Percentiles rank a stretch among this genome's conserved stretches.
Conservation (phyloP, 2,797 vertebrate species). For the Pseudochirops cupreus region DNA sequence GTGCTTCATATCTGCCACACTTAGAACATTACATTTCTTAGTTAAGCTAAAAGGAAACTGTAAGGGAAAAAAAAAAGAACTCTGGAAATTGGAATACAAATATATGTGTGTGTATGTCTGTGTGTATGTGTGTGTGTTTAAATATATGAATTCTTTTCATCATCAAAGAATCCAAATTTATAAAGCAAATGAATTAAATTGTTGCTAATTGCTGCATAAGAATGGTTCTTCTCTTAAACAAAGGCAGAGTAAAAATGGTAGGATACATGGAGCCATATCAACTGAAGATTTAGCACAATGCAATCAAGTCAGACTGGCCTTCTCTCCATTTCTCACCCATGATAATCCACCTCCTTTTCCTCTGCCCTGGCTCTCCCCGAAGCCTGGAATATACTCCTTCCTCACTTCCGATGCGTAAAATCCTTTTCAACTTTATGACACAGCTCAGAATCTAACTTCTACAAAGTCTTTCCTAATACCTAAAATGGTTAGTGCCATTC, state of each 20-base stretch:
- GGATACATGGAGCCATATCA: background rate
- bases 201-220: background rate
- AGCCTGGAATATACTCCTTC: background rate
- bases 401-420: background rate
- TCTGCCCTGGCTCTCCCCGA: background rate
- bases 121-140: no score
- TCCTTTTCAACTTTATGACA: background rate
- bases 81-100: background rate
- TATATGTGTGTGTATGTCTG: background rate
- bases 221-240: background rate
- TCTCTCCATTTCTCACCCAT: background rate
- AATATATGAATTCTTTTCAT: background rate
- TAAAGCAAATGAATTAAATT: background rate
- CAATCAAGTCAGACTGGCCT: background rate
- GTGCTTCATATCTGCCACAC: background rate
- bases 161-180: background rate
- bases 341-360: background rate
- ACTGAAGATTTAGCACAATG: background rate
- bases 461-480: background rate
- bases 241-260: background rate
- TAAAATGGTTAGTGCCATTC: background rate
- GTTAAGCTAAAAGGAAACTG: background rate
- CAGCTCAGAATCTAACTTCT: background rate
- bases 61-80: constrained; percentile 12
- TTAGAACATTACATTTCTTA: background rate